Percentiles rank a stretch among this genome's conserved stretches.
phyloP scores from a whole-genome alignment of 2,113 vertebrate genomes.

The Oreotrochilus melanogaster region DNA sequence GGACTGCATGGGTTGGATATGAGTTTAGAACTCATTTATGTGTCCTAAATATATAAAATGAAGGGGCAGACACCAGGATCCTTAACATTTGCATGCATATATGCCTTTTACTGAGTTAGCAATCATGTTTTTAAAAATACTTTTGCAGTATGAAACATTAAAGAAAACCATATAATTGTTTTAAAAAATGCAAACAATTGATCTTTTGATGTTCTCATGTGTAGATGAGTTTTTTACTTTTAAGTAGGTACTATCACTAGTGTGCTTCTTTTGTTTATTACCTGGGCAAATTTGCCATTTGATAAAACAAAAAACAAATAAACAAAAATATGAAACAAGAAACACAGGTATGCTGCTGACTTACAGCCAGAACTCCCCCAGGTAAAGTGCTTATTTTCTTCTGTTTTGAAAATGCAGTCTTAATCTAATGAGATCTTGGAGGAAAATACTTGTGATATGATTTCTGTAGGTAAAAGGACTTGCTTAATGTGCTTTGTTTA shows the following conservation, averaged over 20 bases:
- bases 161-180: neutral
- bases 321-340: constrained; percentile 5
- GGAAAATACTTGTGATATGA: neutral
- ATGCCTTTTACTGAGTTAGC: neutral
- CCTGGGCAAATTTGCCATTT: constrained; percentile 40
- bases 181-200: neutral
- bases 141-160: neutral
- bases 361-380: constrained; percentile 2
- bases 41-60: neutral
- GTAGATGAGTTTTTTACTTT: neutral
- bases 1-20: neutral
- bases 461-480: constrained; percentile 50
- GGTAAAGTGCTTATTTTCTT: constrained; percentile 51
- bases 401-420: constrained; percentile 66
- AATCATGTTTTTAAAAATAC: neutral
- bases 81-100: neutral
- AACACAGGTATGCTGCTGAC: neutral
- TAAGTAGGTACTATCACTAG: neutral
- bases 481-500: constrained; percentile 42
- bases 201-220: neutral
- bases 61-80: neutral
- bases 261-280: constrained; percentile 12
- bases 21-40: neutral
- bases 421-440: constrained; percentile 59
- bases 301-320: constrained; percentile 8